Percentiles rank a stretch among this genome's conserved stretches.
phyloP scores from a whole-genome alignment of 64 coral and sea anemone genomes.

The Actinia equina region DNA sequence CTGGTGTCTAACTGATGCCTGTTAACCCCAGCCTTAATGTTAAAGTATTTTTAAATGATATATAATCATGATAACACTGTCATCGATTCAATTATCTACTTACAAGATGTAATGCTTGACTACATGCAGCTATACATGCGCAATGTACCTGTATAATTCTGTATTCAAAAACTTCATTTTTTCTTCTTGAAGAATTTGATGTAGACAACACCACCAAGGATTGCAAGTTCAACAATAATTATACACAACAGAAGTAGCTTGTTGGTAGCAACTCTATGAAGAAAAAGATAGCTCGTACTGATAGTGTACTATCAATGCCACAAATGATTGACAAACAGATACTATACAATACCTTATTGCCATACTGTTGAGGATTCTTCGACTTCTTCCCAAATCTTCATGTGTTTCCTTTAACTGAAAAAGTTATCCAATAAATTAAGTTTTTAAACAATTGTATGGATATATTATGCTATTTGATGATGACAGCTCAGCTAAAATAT shows the following conservation, averaged over 20 bases:
- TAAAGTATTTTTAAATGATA: too few relatives aligned
- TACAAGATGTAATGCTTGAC: not conserved
- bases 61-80: too few relatives aligned
- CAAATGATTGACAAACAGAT: not conserved
- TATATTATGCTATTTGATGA: too few relatives aligned
- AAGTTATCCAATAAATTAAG: not conserved
- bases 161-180: not conserved
- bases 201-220: constrained; percentile 76
- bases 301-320: too few relatives aligned
- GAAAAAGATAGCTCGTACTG: not conserved
- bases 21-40: too few relatives aligned
- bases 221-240: constrained; percentile 83
- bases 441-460: not conserved
- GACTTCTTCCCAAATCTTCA: constrained; percentile 70
- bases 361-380: constrained; percentile 94
- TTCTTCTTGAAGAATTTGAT: constrained; percentile 71
- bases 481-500: too few relatives aligned
- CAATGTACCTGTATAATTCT: not conserved
- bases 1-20: too few relatives aligned
- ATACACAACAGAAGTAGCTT: constrained; percentile 77
- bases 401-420: constrained; percentile 84
- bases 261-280: constrained; percentile 85
- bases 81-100: too few relatives aligned
- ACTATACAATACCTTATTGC: constrained; percentile 69
- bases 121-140: not conserved